phyloP scores from a whole-genome alignment of 2,113 vertebrate genomes.

The Clupea harengus region DNA sequence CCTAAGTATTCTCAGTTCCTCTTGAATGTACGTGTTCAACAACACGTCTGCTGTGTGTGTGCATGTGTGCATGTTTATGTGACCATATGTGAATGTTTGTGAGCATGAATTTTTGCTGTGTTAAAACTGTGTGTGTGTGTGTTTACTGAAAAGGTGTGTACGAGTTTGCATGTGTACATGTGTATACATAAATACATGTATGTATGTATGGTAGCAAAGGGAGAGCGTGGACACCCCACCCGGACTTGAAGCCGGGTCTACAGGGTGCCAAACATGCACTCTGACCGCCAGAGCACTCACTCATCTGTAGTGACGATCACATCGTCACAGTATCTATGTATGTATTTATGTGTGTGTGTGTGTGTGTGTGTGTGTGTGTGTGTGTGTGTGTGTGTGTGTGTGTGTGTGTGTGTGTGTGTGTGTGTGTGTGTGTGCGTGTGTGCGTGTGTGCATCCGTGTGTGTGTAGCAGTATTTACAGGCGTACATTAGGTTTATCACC shows the following conservation, averaged over 20 bases:
- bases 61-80: not conserved
- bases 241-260: too few relatives aligned
- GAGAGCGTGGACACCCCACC: too few relatives aligned
- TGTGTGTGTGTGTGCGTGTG: not conserved
- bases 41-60: not conserved
- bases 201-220: too few relatives aligned
- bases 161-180: too few relatives aligned
- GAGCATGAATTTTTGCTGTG: not conserved
- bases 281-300: too few relatives aligned
- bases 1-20: not conserved
- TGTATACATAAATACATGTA: too few relatives aligned
- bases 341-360: too few relatives aligned
- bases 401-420: not conserved
- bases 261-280: too few relatives aligned
- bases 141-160: not conserved
- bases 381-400: not conserved
- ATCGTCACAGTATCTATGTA: too few relatives aligned
- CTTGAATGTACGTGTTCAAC: not conserved
- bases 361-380: not conserved
- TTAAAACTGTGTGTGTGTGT: not conserved
- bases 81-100: constrained; percentile 34
- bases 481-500: not conserved
- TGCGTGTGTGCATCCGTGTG: not conserved
- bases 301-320: too few relatives aligned
- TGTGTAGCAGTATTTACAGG: constrained; percentile 25